Evolutionary conservation across 2,113 vertebrate genomes (phyloP).

Genomic region (Mystacornis crossleyi): DNA sequence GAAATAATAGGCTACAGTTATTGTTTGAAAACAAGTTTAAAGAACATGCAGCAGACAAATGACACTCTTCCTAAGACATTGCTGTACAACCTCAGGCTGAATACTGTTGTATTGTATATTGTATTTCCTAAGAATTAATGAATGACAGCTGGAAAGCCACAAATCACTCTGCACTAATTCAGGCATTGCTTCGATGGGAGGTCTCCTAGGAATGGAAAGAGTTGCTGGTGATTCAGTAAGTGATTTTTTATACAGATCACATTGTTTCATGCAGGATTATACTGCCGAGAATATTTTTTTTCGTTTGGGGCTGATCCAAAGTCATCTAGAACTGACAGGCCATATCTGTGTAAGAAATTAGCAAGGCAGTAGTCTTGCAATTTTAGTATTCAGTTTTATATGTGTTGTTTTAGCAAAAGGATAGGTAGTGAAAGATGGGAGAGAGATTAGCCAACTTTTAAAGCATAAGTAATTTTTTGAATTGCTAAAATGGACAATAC

Average conservation of each 20-base stretch:
- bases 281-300: constrained; percentile 38
- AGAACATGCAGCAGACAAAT: not conserved
- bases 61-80: not conserved
- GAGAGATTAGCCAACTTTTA: constrained; percentile 26
- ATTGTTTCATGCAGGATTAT: constrained; percentile 40
- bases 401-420: constrained; percentile 53
- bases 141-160: constrained; percentile 44
- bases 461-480: constrained; percentile 18
- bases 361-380: constrained; percentile 7
- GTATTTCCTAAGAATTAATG: constrained; percentile 55
- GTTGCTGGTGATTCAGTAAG: constrained; percentile 51
- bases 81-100: not conserved
- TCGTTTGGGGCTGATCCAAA: constrained; percentile 47
- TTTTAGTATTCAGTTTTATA: constrained; percentile 48
- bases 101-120: not conserved
- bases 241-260: constrained; percentile 53
- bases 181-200: constrained; percentile 25
- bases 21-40: not conserved
- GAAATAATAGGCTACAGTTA: not conserved
- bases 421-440: constrained; percentile 47
- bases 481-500: not conserved
- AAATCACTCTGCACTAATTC: constrained; percentile 61
- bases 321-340: constrained; percentile 30
- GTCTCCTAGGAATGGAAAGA: constrained; percentile 30
- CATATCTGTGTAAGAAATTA: constrained; percentile 54